A percentile compares a stretch with the other conserved stretches of the same genome.
phyloP scores from a whole-genome alignment of 1,140 invertebrate genomes.

The Caenorhabditis remanei region DNA sequence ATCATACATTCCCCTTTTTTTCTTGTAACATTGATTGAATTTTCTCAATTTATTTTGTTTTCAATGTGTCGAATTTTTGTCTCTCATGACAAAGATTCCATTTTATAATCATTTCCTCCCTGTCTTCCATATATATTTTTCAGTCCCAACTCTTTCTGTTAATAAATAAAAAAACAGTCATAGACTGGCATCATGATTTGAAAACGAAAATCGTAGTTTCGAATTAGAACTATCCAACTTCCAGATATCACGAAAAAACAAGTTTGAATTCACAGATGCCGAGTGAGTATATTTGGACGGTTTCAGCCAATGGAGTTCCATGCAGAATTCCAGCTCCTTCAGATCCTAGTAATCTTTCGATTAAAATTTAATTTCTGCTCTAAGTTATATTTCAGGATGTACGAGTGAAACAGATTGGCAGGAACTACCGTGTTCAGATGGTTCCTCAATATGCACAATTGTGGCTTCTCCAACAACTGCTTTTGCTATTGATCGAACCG shows the following conservation, averaged over 20 bases:
- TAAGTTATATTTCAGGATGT: background rate
- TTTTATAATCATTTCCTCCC: background rate
- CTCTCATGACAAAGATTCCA: constrained; percentile 20
- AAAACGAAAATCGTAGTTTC: background rate
- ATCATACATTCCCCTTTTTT: constrained; percentile 40
- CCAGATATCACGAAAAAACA: background rate
- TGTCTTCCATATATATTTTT: background rate
- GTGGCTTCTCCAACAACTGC: constrained; percentile 23
- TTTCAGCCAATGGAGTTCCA: constrained; percentile 25
- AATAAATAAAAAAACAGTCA: constrained; percentile 30
- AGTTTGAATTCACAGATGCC: background rate
- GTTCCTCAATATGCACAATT: constrained; percentile 28
- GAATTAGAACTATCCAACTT: background rate
- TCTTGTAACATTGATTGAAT: constrained; percentile 54
- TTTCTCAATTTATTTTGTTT: constrained; percentile 24
- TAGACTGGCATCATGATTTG: background rate
- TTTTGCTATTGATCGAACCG: constrained; percentile 51
- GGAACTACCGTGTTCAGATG: constrained; percentile 26
- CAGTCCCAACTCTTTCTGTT: background rate
- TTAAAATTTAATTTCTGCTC: background rate
- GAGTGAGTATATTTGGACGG: constrained; percentile 33
- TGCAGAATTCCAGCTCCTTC: constrained; percentile 7
- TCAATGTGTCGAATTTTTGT: constrained; percentile 33
- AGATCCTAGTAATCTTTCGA: constrained; percentile 25
- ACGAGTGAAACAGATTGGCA: constrained; percentile 32